Percentiles rank a stretch among this genome's conserved stretches.
These are phyloP conservation scores for Nemurella pictetii DNA, from an alignment of 2,888 invertebrate species.

Conservation along the genomic window DNA sequence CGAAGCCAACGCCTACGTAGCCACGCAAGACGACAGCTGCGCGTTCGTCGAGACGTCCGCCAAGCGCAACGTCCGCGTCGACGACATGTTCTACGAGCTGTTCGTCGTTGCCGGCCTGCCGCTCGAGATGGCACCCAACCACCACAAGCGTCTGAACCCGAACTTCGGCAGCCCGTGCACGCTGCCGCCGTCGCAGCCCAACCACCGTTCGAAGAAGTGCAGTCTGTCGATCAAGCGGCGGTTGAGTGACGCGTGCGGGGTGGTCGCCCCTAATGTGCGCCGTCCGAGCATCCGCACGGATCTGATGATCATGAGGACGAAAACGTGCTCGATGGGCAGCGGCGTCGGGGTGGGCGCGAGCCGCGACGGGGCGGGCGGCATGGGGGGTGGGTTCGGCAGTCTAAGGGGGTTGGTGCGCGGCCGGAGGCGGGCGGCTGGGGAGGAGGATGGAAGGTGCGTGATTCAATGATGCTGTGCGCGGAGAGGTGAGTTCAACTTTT, in stretches of 20 bases:
- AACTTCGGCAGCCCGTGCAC: slow-evolving; percentile 76
- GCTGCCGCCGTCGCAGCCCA: slow-evolving; percentile 67
- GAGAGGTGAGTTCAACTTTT: neutral
- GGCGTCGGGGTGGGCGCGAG: slow-evolving; percentile 21
- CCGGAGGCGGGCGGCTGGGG: slow-evolving; percentile 51
- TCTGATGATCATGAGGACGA: slow-evolving; percentile 83
- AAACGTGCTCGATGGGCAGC: slow-evolving; percentile 55
- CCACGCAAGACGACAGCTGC: slow-evolving; percentile 74
- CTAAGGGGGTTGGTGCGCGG: slow-evolving; percentile 44
- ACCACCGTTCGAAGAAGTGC: slow-evolving; percentile 70
- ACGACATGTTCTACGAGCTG: slow-evolving; percentile 81
- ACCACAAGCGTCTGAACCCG: slow-evolving; percentile 76
- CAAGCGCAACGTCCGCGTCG: slow-evolving; percentile 77
- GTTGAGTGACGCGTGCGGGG: slow-evolving; percentile 84
- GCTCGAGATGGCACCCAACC: slow-evolving; percentile 86
- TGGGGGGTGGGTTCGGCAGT: slow-evolving; percentile 57
- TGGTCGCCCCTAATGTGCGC: slow-evolving; percentile 84
- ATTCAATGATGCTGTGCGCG: slow-evolving; percentile 56
- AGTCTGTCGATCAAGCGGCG: slow-evolving; percentile 80
- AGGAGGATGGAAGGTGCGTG: slow-evolving; percentile 56
- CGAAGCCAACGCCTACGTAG: slow-evolving; percentile 77
- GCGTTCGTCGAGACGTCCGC: slow-evolving; percentile 84
- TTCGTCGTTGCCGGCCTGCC: slow-evolving; percentile 83
- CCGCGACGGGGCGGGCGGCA: slow-evolving; percentile 49
- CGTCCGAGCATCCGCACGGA: slow-evolving; percentile 87